These are phyloP conservation scores for Mormyrus proboscirostris DNA, from an alignment of 2,797 vertebrate genomes.

Conservation along the genomic window DNA sequence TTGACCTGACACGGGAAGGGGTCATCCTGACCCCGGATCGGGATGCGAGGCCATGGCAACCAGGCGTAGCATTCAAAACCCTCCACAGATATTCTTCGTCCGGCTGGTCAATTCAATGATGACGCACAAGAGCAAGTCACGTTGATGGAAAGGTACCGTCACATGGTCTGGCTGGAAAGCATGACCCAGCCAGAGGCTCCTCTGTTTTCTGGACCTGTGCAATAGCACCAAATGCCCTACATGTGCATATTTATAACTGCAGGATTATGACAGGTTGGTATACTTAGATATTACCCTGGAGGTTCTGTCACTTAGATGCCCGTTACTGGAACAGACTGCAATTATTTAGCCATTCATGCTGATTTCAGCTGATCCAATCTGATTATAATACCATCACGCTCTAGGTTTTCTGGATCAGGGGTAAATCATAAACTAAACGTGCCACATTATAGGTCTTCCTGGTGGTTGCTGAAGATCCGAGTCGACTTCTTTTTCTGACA, in stretches of 20 bases:
- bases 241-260: background rate
- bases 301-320: background rate
- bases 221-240: background rate
- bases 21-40: background rate
- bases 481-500: background rate
- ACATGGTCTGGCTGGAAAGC: background rate
- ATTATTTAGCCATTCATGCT: background rate
- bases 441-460: background rate
- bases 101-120: conserved; percentile 10
- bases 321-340: background rate
- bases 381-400: background rate
- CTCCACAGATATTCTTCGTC: background rate
- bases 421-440: background rate
- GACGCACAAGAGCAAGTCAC: background rate
- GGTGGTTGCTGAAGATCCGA: background rate
- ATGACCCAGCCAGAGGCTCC: background rate
- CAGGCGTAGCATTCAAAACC: background rate
- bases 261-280: background rate
- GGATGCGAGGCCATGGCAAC: background rate
- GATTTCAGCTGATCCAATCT: background rate
- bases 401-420: background rate
- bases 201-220: background rate
- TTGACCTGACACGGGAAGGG: background rate
- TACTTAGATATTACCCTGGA: background rate
- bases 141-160: background rate